Evolutionary conservation across 2,888 invertebrate species (phyloP), one percentile per base, ranked within the genome.

Genomic region (Hipparchia semele): DNA sequence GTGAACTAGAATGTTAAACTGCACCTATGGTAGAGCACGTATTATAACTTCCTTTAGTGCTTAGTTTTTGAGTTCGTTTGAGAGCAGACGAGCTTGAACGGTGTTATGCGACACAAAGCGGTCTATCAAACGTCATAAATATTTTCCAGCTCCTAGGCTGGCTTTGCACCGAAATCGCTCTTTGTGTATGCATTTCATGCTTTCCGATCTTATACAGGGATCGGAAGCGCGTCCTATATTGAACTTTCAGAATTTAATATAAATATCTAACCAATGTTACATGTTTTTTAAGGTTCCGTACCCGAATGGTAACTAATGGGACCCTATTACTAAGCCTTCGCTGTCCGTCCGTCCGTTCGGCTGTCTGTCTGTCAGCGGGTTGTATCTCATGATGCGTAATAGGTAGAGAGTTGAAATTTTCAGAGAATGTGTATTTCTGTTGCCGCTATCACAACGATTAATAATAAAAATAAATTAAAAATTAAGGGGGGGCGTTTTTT

Each of bases 121-220:
- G 83, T 91, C 88, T 88, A 92, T 91, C 91, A 91, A 86, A 89
- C 82, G 87, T 89, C 89, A 90, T 92, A 91, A 91, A 92, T 91
- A 92, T 90, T 89, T 89, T 87, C 87, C 84, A 88, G 87, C 87
- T 87, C 81, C 75, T 73, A 83, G 81, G 81, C 83, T 82, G 77
- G 72, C 75, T 80, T 79, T 85, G 84, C 87, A 83, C 83, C 85
- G 76, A 89, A 90, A 91, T 88, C 89, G 85, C 85, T 84, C 85
- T 87, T 85, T 88, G 84, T 86, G 84, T 85, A 86, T 88, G 83
- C 85, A 79, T 84, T 85, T 83, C 81, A 86, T 83, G 84, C 80
- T 79, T 81, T 76, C 74, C 74, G 65, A 73, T 69, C 74, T 70
- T 73, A 75, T 83, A 87, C 83, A 86, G 86, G 53, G 87, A 81